Evolutionary conservation across 2,113 vertebrate species (phyloP).

Genomic region (Tupaia tana): DNA sequence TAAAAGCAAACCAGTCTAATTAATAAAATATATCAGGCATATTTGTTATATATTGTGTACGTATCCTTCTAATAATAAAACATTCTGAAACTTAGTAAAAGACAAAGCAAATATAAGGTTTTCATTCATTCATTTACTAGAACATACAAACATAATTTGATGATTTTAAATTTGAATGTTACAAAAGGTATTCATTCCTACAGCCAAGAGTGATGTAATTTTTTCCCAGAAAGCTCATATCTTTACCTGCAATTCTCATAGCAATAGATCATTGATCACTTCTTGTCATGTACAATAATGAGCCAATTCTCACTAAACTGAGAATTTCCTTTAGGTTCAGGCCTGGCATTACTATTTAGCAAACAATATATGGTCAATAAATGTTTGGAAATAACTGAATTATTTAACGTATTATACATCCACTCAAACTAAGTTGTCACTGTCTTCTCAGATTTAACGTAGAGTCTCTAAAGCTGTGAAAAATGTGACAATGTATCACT

Average conservation of each 20-base stretch:
- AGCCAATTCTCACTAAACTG: not conserved
- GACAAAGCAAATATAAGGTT: not conserved
- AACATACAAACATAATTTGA: not conserved
- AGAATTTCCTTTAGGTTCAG: not conserved
- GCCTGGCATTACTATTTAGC: not conserved
- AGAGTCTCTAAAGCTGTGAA: too few relatives aligned
- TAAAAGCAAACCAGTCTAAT: not conserved
- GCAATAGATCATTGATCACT: not conserved
- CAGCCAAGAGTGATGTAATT: not conserved
- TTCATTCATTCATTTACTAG: not conserved
- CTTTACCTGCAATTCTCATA: not conserved
- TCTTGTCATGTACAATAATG: not conserved
- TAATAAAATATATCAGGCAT: not conserved
- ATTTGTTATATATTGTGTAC: not conserved
- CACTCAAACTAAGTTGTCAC: not conserved
- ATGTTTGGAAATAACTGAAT: not conserved
- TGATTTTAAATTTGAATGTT: not conserved
- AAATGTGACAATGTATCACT: not conserved
- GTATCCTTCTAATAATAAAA: not conserved
- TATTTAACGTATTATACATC: not conserved
- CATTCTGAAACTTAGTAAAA: not conserved
- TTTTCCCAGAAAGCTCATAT: not conserved
- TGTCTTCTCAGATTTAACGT: not conserved
- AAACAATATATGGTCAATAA: not conserved
- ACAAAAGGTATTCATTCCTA: not conserved